phyloP scores from a whole-genome alignment of 2,888 invertebrate species.

The Monoplex corrugatus region DNA sequence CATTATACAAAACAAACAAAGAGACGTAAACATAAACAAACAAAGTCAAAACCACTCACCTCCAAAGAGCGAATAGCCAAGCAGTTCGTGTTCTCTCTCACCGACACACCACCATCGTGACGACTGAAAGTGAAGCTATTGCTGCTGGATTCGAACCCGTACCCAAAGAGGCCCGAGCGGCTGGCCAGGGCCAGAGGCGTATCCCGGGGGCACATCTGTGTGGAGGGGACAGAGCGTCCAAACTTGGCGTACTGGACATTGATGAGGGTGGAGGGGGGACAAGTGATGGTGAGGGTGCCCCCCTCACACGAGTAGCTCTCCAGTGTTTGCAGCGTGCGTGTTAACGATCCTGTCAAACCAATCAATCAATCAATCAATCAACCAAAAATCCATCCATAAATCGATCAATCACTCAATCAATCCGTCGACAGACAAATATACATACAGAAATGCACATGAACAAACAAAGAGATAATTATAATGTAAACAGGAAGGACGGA shows the following conservation, averaged over 20 bases:
- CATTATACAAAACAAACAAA: background rate
- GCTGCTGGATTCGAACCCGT: constrained; percentile 79
- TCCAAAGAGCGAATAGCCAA: constrained; percentile 55
- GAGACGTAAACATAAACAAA: background rate
- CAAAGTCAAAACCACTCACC: constrained; percentile 49
- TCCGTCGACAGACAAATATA: background rate
- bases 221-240: constrained; percentile 86
- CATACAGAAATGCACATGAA: background rate
- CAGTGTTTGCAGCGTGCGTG: constrained; percentile 94
- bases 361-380: background rate
- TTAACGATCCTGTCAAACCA: constrained; percentile 88
- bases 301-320: constrained; percentile 96
- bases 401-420: too few relatives aligned
- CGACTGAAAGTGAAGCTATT: background rate
- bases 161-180: constrained; percentile 80
- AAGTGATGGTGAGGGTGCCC: constrained; percentile 91
- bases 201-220: constrained; percentile 73
- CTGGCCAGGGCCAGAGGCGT: too few relatives aligned
- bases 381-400: too few relatives aligned
- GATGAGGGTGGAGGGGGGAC: constrained; percentile 95
- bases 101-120: background rate
- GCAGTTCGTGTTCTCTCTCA: constrained; percentile 50
- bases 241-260: constrained; percentile 95
- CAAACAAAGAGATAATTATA: too few relatives aligned
- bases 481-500: background rate